A percentile compares a stretch with the other conserved stretches of the same genome.
These are phyloP conservation scores for Sylvia atricapilla DNA, from an alignment of 2,113 vertebrate genomes.

Conservation along the genomic window DNA sequence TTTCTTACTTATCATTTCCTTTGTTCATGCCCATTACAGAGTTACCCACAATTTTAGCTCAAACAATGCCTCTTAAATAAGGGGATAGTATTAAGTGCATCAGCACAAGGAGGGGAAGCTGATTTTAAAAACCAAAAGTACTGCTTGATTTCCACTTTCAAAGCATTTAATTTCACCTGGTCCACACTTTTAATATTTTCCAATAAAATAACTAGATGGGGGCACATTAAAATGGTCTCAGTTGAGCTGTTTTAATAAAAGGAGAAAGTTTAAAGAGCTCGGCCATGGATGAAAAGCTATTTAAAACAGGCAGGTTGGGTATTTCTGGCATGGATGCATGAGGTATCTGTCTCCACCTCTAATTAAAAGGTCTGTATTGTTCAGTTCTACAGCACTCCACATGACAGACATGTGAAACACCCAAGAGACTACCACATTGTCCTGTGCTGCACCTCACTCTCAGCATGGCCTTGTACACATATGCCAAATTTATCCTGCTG, in stretches of 20 bases:
- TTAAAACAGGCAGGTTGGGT: slow-evolving; percentile 50
- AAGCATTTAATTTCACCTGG: slow-evolving; percentile 63
- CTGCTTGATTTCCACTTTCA: slow-evolving; percentile 56
- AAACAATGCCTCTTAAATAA: slow-evolving; percentile 58
- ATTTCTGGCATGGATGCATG: slow-evolving; percentile 53
- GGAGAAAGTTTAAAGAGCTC: slow-evolving; percentile 65
- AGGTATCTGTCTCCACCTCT: slow-evolving; percentile 51
- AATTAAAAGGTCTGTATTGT: slow-evolving; percentile 62
- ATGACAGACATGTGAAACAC: not conserved
- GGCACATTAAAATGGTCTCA: slow-evolving; percentile 65
- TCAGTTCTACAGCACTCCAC: slow-evolving; percentile 20
- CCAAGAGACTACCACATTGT: not conserved
- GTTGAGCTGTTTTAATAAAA: slow-evolving; percentile 71
- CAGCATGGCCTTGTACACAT: fast-evolving
- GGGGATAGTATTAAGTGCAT: slow-evolving; percentile 33
- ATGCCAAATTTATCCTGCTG: not conserved
- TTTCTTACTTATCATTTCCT: slow-evolving; percentile 48
- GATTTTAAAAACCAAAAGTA: slow-evolving; percentile 33
- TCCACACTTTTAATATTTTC: slow-evolving; percentile 58
- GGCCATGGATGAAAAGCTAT: slow-evolving; percentile 67
- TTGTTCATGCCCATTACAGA: slow-evolving; percentile 29
- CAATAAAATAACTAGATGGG: slow-evolving; percentile 64
- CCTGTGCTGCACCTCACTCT: not conserved
- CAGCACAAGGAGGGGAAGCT: slow-evolving; percentile 18
- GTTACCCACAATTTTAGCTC: slow-evolving; percentile 43